Percentiles rank a stretch among this genome's conserved stretches.
These are phyloP conservation scores for Bellardia bayeri DNA, from an alignment of 2,888 invertebrate species.

Conservation along the genomic window DNA sequence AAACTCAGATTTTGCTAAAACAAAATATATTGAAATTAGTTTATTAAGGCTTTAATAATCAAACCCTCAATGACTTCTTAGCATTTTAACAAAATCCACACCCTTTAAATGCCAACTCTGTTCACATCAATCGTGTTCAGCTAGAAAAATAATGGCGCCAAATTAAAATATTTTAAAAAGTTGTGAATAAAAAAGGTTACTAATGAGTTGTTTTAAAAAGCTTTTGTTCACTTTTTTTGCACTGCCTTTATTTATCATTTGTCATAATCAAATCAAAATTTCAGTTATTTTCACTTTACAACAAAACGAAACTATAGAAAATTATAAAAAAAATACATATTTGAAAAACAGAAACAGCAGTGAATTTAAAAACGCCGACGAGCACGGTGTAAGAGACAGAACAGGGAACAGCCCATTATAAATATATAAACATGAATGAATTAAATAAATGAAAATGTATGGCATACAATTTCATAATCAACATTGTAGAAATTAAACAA, in stretches of 20 bases:
- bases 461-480: conserved; percentile 64
- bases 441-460: conserved; percentile 53
- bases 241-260: conserved; percentile 48
- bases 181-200: conserved; percentile 39
- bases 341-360: conserved; percentile 6
- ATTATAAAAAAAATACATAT: not conserved
- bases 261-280: conserved; percentile 60
- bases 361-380: conserved; percentile 5
- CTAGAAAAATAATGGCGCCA: conserved; percentile 43
- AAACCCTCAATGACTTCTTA: not conserved
- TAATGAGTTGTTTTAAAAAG: conserved; percentile 65
- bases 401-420: conserved; percentile 65
- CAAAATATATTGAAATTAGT: too few relatives aligned
- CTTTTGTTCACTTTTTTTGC: conserved; percentile 54
- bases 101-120: not conserved
- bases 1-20: too few relatives aligned
- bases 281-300: conserved; percentile 28
- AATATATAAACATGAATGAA: conserved; percentile 64
- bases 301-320: conserved; percentile 16
- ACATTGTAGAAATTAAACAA: conserved; percentile 55
- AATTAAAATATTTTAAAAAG: conserved; percentile 42
- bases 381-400: conserved; percentile 6
- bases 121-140: not conserved
- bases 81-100: not conserved
- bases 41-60: too few relatives aligned